Evolutionary conservation across 53 echinoderm and acorn worm genomes (phyloP).

Genomic region (Zoroaster sp.): DNA sequence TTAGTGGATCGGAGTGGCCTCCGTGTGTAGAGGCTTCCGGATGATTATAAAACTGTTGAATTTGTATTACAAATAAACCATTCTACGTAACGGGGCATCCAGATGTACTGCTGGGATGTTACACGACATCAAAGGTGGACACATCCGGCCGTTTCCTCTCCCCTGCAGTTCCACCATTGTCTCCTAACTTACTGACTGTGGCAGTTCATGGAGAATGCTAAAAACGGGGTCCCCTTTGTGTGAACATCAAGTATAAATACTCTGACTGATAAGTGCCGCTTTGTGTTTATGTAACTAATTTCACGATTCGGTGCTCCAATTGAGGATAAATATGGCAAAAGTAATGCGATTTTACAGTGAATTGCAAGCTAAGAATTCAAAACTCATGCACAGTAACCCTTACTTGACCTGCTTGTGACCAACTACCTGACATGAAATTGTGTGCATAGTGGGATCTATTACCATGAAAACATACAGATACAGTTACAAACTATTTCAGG

Average conservation of each 20-base stretch:
- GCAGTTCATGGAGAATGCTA: neutral
- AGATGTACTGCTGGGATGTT: too few species aligned
- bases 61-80: too few species aligned
- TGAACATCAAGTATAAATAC: neutral
- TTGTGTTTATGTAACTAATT: neutral
- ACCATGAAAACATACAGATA: slow-evolving; percentile 1
- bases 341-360: neutral
- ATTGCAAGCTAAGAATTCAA: neutral
- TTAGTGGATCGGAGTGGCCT: too few species aligned
- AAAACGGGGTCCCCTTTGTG: neutral
- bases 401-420: neutral
- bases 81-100: too few species aligned
- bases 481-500: neutral
- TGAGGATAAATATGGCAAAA: neutral
- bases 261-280: neutral
- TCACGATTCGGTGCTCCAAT: neutral
- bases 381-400: neutral
- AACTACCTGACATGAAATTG: neutral
- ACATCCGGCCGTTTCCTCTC: neutral
- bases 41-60: too few species aligned
- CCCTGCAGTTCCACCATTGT: neutral
- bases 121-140: neutral
- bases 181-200: neutral
- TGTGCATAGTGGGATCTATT: neutral
- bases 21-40: too few species aligned